Conservation (phyloP, 2,797 vertebrate species). For the Uromys caudimaculatus region DNA sequence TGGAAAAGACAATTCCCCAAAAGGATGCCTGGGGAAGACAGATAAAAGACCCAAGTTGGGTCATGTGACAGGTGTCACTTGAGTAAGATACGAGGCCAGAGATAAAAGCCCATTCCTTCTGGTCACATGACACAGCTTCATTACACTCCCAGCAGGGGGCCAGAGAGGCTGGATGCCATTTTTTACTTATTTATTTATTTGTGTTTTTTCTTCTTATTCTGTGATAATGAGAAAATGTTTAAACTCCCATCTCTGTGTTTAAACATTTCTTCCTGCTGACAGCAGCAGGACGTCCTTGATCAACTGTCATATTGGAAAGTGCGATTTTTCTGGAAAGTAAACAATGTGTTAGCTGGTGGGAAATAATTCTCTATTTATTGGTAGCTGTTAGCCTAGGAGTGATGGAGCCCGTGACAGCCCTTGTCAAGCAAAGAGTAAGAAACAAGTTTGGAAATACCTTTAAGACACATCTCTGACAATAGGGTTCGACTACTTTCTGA, state of each 20-base stretch:
- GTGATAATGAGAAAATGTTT: constrained; percentile 93
- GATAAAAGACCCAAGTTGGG: constrained; percentile 87
- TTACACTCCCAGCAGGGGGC: constrained; percentile 89
- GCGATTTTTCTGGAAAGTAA: constrained; percentile 89
- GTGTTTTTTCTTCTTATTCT: constrained; percentile 86
- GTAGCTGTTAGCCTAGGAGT: constrained; percentile 81
- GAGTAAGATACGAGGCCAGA: constrained; percentile 87
- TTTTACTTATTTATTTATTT: constrained; percentile 87
- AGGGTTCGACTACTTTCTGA: constrained; percentile 78
- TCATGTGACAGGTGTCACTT: constrained; percentile 90
- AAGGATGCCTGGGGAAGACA: constrained; percentile 85
- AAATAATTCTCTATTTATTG: constrained; percentile 90
- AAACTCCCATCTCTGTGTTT: constrained; percentile 90
- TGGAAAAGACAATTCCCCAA: constrained; percentile 81
- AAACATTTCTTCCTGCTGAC: constrained; percentile 90
- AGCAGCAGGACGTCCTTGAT: constrained; percentile 90
- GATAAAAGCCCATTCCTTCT: constrained; percentile 88
- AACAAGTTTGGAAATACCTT: constrained; percentile 80
- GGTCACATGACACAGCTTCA: constrained; percentile 88
- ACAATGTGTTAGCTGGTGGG: constrained; percentile 88
- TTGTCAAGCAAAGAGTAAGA: constrained; percentile 84
- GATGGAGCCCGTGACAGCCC: constrained; percentile 86
- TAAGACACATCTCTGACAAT: constrained; percentile 79
- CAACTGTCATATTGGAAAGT: constrained; percentile 89
- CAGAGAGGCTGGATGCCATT: constrained; percentile 85